These are phyloP conservation scores for Drosophila bocki DNA, from an alignment of 1,140 invertebrate genomes.

Conservation along the genomic window DNA sequence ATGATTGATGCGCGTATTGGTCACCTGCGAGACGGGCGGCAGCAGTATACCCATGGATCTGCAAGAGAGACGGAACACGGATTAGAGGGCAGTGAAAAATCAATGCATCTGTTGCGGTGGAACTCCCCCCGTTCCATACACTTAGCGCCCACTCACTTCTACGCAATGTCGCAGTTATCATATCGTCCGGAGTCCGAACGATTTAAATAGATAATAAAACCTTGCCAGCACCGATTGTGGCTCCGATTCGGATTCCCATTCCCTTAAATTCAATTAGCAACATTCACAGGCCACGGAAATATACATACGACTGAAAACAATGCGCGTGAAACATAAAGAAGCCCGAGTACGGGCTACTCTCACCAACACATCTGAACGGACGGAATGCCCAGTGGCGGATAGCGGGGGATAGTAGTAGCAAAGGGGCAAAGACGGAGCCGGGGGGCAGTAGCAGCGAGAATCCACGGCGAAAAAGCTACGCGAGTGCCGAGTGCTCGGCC, in stretches of 20 bases:
- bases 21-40: constrained; percentile 89
- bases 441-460: constrained; percentile 2
- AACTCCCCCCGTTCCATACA: background rate
- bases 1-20: constrained; percentile 85
- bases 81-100: constrained; percentile 41
- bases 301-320: constrained; percentile 48
- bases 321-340: constrained; percentile 34
- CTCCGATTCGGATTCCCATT: constrained; percentile 14
- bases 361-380: constrained; percentile 18
- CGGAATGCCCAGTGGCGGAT: background rate
- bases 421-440: background rate
- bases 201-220: constrained; percentile 14
- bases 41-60: constrained; percentile 92
- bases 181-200: constrained; percentile 2
- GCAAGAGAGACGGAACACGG: constrained; percentile 55
- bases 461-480: constrained; percentile 19
- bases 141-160: constrained; percentile 1
- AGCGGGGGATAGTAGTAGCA: background rate
- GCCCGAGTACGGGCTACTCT: constrained; percentile 16
- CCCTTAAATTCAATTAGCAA: constrained; percentile 65
- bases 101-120: constrained; percentile 48
- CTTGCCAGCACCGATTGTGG: constrained; percentile 10
- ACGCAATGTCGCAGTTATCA: constrained; percentile 48
- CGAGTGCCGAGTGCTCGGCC: constrained; percentile 14
- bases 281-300: constrained; percentile 33